Conservation (phyloP, 2,888 invertebrate genomes). For the Drosophila lutescens region DNA sequence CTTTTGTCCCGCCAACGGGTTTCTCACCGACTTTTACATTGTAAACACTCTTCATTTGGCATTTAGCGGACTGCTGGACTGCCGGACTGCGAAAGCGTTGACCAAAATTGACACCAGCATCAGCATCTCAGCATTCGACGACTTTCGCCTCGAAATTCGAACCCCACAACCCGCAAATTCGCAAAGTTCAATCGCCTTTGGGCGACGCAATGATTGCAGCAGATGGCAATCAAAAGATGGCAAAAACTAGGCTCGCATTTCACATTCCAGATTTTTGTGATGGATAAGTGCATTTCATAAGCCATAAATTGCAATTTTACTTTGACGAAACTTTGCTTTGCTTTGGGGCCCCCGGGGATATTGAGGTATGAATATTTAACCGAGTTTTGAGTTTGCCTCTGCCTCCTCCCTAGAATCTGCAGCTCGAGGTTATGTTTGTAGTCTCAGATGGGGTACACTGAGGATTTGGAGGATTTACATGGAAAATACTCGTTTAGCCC, state of each 20-base stretch:
- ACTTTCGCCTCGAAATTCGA: constrained; percentile 54
- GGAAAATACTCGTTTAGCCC: no score
- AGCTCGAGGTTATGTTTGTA: constrained; percentile 8
- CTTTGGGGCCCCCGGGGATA: constrained; percentile 8
- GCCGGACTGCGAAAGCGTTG: constrained; percentile 57
- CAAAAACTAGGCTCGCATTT: constrained; percentile 19
- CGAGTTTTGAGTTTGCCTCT: constrained; percentile 1
- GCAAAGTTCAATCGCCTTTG: constrained; percentile 34
- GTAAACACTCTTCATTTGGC: constrained; percentile 50
- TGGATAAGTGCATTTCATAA: constrained; percentile 31
- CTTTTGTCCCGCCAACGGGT: constrained; percentile 31
- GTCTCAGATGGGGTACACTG: constrained; percentile 2
- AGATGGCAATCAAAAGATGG: neutral
- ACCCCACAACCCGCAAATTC: neutral
- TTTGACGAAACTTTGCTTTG: constrained; percentile 32
- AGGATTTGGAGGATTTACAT: neutral
- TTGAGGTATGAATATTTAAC: constrained; percentile 38
- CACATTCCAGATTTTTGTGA: constrained; percentile 10
- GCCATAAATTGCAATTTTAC: constrained; percentile 39
- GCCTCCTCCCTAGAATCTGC: constrained; percentile 3
- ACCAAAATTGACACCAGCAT: constrained; percentile 51
- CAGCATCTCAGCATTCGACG: constrained; percentile 27
- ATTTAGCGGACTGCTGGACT: neutral
- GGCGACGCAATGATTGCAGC: constrained; percentile 3
- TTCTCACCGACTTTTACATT: constrained; percentile 53